Base-by-base conservation (phyloP, 2,888 invertebrate genomes). In the Mythimna loreyi region DNA sequence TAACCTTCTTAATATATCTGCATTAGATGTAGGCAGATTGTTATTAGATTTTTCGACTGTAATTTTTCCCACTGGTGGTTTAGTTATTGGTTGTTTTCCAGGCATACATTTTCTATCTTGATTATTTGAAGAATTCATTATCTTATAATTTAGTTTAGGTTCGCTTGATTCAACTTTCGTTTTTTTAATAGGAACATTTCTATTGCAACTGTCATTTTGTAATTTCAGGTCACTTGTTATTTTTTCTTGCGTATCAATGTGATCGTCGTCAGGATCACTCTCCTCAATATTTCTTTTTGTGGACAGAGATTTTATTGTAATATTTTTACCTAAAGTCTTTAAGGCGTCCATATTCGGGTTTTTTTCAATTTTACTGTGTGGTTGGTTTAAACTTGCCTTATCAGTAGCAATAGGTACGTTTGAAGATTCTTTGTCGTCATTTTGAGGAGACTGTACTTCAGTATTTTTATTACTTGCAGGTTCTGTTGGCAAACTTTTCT, bases 271-370 rank as follows among this genome's bases (percentile, higher is more conserved):
- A 43, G 69, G 61, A 28, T 84, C 83, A 77, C 77, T 74, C 21
- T 77, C 73, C 59, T 83, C 80, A 53, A 78, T 72, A 64, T 67
- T 49, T 69, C 23, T 67, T 57, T 82, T 81, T 55, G 80, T 73
- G 53, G 83, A 59, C 28, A 86, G 65, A 43, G 90, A 84, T 84
- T 90, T 92, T 19, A 92, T 73, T 60, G 87, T 90, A 13, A 91
- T 83, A 77, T 88, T 87, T 84, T 89, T 90, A 66, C 85, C 87
- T 43, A 92, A 72, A 36, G 85, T 87, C 85, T 87, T 90, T 47
- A 91, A 80, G 43, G 87, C 75, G 40, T 89, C 79, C 62, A 87
- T 50, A 50, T 81, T 71, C 60, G 85, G 84, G 23, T 75, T 53
- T 53, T 72, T 76, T 13, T 81, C 77, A 16, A 55, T 61, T 43